Conservation (phyloP, 2,113 vertebrate genomes). For the Siphamia tubifer region DNA sequence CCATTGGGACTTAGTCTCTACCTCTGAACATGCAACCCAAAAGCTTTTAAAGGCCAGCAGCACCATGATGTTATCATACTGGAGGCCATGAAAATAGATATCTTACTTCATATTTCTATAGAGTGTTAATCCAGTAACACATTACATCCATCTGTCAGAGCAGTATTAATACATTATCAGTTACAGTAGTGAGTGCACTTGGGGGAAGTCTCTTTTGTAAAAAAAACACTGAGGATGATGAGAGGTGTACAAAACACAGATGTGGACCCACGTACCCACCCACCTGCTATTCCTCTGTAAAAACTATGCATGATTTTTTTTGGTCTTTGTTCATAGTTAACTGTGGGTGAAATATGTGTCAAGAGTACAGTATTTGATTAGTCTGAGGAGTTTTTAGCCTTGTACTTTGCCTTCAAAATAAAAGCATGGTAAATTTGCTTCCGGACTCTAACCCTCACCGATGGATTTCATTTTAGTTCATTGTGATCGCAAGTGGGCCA, state of each 20-base stretch:
- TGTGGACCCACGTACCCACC: no score
- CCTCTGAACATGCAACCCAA: background rate
- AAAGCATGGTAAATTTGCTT: slow-evolving; percentile 9
- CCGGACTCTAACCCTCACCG: no score
- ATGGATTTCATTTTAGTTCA: no score
- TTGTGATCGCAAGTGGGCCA: no score
- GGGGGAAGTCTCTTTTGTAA: background rate
- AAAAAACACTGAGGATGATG: no score
- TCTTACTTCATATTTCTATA: background rate
- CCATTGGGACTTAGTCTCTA: background rate
- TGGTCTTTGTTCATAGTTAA: no score
- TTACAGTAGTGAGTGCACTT: background rate
- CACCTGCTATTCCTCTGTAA: no score
- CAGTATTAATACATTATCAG: background rate
- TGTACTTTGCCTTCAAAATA: slow-evolving; percentile 31
- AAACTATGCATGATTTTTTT: no score
- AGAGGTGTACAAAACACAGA: no score
- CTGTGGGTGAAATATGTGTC: background rate
- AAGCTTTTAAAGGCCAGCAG: no score
- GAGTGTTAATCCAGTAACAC: background rate
- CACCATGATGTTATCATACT: background rate
- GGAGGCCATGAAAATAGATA: background rate
- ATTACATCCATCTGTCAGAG: background rate
- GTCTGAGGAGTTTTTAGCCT: background rate
- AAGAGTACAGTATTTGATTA: rapidly evolving